Evolutionary conservation across 2,113 vertebrate genomes (phyloP).

Genomic region (Megaleporinus macrocephalus): DNA sequence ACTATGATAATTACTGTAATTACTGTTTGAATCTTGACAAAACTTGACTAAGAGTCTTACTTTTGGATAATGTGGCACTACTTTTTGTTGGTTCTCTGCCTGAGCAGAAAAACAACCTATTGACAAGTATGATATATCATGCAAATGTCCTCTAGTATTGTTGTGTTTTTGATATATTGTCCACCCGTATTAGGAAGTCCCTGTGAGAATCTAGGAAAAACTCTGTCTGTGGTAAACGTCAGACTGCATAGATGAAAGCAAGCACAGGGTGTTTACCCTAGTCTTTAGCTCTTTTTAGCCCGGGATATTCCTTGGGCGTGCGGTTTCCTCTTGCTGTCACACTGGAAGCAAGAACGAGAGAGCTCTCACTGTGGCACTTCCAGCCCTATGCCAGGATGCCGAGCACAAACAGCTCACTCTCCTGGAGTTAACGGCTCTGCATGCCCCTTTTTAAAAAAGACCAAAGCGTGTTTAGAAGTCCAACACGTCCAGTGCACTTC

Average conservation of each 20-base stretch:
- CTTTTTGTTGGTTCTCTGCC: no score
- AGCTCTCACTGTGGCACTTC: constrained; percentile 17
- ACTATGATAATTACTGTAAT: no score
- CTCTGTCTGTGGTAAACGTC: background rate
- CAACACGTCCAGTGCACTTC: background rate
- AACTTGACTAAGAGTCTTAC: no score
- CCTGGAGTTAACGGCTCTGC: constrained; percentile 32
- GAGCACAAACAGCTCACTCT: constrained; percentile 15
- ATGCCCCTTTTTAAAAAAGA: background rate
- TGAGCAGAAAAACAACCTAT: no score
- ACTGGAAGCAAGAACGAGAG: constrained; percentile 17
- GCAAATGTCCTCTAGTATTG: background rate
- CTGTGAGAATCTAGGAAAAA: background rate
- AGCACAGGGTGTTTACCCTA: background rate
- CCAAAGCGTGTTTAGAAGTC: constrained; percentile 34
- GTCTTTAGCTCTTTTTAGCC: constrained; percentile 1
- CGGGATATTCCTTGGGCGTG: constrained; percentile 33
- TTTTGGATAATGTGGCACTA: no score
- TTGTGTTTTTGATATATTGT: background rate
- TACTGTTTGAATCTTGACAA: no score
- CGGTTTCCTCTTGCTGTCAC: constrained; percentile 22
- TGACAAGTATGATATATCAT: no score
- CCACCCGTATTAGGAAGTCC: background rate
- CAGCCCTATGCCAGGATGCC: background rate
- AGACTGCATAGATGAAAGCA: background rate